Conservation (phyloP, 2,113 vertebrate species). For the Elephas maximus region DNA sequence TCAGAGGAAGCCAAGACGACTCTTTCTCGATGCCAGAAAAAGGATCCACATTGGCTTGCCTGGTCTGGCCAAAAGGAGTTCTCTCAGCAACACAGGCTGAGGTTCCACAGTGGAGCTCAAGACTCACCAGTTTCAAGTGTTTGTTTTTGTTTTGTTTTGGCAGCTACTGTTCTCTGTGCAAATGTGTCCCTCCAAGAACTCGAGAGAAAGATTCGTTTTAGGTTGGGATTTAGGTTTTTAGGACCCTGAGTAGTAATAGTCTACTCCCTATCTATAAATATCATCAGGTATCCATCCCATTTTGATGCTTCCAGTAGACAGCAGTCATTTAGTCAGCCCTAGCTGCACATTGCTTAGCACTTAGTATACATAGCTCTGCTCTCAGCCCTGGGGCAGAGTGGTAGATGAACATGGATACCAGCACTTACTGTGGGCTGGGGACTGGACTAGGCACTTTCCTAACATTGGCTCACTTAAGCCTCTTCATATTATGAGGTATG, state of each 20-base stretch:
- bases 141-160: not conserved
- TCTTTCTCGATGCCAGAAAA: not conserved
- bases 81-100: not conserved
- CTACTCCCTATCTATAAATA: not conserved
- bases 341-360: not conserved
- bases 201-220: not conserved
- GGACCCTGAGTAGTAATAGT: not conserved
- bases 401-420: not conserved
- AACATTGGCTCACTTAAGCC: not conserved
- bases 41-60: not conserved
- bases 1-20: not conserved
- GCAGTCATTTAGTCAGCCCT: not conserved
- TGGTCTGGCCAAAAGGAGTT: not conserved
- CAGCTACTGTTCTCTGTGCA: not conserved
- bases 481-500: not conserved
- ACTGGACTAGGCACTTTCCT: not conserved
- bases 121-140: not conserved
- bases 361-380: not conserved
- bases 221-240: not conserved
- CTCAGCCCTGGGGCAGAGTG: not conserved
- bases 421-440: not conserved
- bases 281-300: not conserved
- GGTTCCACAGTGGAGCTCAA: not conserved
- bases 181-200: slow-evolving; percentile 24
- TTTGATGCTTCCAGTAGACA: not conserved